Percentiles rank a stretch among this genome's conserved stretches.
These are phyloP conservation scores for Drosophila phalerata DNA, from an alignment of 2,888 invertebrate species.

Conservation along the genomic window DNA sequence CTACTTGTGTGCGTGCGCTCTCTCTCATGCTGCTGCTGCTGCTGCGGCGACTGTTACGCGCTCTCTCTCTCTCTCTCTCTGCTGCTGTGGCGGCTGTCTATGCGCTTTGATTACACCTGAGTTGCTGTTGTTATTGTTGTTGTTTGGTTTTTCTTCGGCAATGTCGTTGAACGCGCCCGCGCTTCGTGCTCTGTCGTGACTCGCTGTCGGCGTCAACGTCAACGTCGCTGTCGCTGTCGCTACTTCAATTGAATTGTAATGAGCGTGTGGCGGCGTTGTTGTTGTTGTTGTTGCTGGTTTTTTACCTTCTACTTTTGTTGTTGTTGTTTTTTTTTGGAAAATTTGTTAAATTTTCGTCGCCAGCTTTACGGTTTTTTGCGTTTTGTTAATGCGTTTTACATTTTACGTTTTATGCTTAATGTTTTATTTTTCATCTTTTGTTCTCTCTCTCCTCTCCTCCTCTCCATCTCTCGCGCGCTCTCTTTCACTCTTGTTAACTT, in stretches of 20 bases:
- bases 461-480: not conserved
- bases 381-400: constrained; percentile 32
- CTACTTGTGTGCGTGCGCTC: constrained; percentile 33
- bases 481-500: constrained; percentile 17
- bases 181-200: constrained; percentile 44
- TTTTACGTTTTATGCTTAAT: constrained; percentile 29
- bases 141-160: constrained; percentile 75
- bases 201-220: constrained; percentile 25
- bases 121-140: constrained; percentile 55
- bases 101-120: constrained; percentile 81
- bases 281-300: constrained; percentile 30
- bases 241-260: constrained; percentile 75
- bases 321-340: constrained; percentile 59
- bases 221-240: constrained; percentile 56
- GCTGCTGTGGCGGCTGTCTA: constrained; percentile 57
- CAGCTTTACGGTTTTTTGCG: constrained; percentile 72
- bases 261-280: constrained; percentile 60
- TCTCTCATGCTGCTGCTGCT: constrained; percentile 49
- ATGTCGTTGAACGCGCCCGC: constrained; percentile 74
- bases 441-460: constrained; percentile 6
- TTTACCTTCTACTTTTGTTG: constrained; percentile 22
- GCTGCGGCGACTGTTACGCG: constrained; percentile 39
- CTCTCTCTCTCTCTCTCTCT: constrained; percentile 47
- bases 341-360: constrained; percentile 81
- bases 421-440: constrained; percentile 43